Base-by-base conservation (phyloP, 2,888 invertebrate genomes). In the Chymomyza caudatula region DNA sequence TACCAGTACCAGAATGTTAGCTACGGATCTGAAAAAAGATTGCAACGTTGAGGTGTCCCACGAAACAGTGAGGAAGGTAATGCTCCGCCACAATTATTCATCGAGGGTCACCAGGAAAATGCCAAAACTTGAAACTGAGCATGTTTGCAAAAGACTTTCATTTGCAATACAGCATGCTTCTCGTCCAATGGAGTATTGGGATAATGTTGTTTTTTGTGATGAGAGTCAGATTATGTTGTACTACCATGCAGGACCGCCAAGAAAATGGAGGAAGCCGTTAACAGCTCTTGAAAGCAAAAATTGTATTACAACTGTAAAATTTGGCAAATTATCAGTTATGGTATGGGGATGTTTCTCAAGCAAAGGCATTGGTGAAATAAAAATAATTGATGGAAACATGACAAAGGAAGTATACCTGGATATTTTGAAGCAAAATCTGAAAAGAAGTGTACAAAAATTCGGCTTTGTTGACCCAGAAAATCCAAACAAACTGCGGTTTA, bases 181-280 rank as follows among this genome's bases (percentile, higher is more conserved):
- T 37, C 5, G 5, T 37, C 37, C 37, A 6, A 4, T 6, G 37
- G 11, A 37, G n/a, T n/a, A n/a, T 61, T 63, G 67, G 63, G 60
- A 70, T 20, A 59, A 73, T 20, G 60, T 68, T n/a, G 67, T 68
- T 64, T 68, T 68, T 53, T 70, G 64, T 43, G 63, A 66, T 37
- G 63, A 70, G 23, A 65, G 65, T 0, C 67, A 70, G 51, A 64
- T 68, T 0, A 70, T 70, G 62, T 29, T 67, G n/a, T 67, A 66
- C 49, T 68, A 70, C 42, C 67, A 70, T 55, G 68, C 68, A 53
- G 62, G 49, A 44, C 68, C 65, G 5, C 56, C 23, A 17, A 65
- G 43, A 63, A 63, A 68, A 49, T 65, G 65, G 61, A 20, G 60
- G 11, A 63, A 60, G 47, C n/a, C 63, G 1, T 49, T 68, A 49